Evolutionary conservation across 2,888 invertebrate species (phyloP), one percentile per base, ranked within the genome.

Genomic region (Onchidella celtica): DNA sequence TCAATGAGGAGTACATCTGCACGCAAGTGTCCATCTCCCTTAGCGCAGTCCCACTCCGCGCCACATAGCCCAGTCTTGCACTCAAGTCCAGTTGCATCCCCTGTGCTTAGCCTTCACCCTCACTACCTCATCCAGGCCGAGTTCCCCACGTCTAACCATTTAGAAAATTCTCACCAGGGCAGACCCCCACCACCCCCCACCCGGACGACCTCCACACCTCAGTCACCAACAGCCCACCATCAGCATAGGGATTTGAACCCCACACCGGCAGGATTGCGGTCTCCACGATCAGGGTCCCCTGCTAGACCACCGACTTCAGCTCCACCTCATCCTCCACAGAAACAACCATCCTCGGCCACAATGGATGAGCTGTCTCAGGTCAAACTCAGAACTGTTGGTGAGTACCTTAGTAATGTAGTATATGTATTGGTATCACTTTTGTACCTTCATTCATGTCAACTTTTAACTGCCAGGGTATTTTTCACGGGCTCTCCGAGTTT

Each of bases 201-300:
- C 3, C 34, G 61, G 21, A 57, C 6, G 17, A 17, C 72, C 0
- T 34, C 73, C 24, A 14, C 59, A 34, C 24, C 21, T 73, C n/a
- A 57, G 34, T 11, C 55, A 73, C 57, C 34, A 32, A n/a, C 55
- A 11, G n/a, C n/a, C n/a, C n/a, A n/a, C n/a, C n/a, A n/a, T n/a
- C n/a, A n/a, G n/a, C 38, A 4, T 21, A 24, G 38, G 34, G 34
- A 59, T 73, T 34, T 73, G 73, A 57, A 59, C 57, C 17, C 34
- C 24, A 0, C 34, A 34, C 73, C 73, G 21, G 57, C 36, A 34
- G 73, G 57, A 14, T 17, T 36, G 36, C 40, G 73, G 36, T 73
- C 57, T 73, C 32, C 70, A 32, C 38, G 32, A 40, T 14, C 29
- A 29, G 59, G 59, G 32, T 57, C 73, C 32, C 86, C 84, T 47